These are phyloP conservation scores for Odontamblyopus lacepedii DNA, from an alignment of 2,797 vertebrate genomes.

Conservation along the genomic window DNA sequence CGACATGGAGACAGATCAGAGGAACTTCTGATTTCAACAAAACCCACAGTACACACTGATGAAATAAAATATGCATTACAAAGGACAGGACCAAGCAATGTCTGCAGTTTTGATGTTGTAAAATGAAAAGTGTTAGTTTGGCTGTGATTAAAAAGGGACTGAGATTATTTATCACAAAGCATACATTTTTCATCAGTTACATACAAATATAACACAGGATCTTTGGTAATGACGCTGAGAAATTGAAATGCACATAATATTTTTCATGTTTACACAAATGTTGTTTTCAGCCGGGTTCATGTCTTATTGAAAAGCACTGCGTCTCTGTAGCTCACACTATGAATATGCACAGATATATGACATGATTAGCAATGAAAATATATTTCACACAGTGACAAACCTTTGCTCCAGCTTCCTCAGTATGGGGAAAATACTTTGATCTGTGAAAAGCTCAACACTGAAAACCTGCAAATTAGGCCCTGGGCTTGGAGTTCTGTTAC, in stretches of 20 bases:
- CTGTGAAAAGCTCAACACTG: background rate
- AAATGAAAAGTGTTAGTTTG: background rate
- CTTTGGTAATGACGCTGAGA: background rate
- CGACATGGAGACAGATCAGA: constrained; percentile 2
- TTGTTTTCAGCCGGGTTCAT: background rate
- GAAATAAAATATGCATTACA: constrained; percentile 5
- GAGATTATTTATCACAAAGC: background rate
- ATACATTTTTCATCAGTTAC: background rate
- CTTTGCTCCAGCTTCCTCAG: background rate
- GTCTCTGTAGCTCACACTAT: background rate
- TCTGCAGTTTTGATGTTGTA: background rate
- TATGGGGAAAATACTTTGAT: background rate
- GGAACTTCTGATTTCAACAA: background rate
- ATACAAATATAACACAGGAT: constrained; percentile 1
- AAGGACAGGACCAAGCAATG: background rate
- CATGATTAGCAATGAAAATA: background rate
- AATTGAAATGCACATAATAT: constrained; percentile 6
- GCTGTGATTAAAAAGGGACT: background rate
- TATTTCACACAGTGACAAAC: background rate
- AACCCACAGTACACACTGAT: background rate
- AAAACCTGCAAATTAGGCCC: too few relatives aligned
- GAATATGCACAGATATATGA: constrained; percentile 3
- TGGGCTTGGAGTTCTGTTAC: too few relatives aligned
- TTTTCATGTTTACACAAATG: constrained; percentile 5
- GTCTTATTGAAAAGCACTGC: constrained; percentile 2